These are phyloP conservation scores for Gonocerus acuteangulatus DNA, from an alignment of 2,888 invertebrate genomes.

Conservation along the genomic window DNA sequence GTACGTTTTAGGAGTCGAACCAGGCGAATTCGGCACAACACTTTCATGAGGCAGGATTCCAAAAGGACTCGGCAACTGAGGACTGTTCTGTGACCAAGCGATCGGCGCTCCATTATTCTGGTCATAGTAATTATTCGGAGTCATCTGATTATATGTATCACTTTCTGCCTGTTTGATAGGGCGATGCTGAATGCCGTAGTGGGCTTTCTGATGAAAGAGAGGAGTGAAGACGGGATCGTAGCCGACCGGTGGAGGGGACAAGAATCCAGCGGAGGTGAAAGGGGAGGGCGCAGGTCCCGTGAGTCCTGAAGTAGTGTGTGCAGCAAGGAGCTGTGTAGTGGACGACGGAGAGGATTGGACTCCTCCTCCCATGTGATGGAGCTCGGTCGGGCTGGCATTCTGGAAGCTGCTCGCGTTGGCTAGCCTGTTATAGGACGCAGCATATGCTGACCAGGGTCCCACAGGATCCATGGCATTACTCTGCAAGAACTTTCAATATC, in stretches of 20 bases:
- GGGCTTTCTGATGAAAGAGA: conserved; percentile 63
- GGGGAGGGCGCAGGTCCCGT: conserved; percentile 56
- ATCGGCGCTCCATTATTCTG: conserved; percentile 44
- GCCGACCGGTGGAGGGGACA: conserved; percentile 34
- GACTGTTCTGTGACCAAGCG: conserved; percentile 61
- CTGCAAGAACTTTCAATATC: background rate
- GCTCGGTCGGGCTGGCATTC: conserved; percentile 52
- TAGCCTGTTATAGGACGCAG: conserved; percentile 71
- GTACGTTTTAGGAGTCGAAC: conserved; percentile 49
- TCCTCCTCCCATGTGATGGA: conserved; percentile 48
- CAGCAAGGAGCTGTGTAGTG: conserved; percentile 54
- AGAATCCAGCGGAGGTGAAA: conserved; percentile 49
- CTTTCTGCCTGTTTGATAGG: conserved; percentile 37
- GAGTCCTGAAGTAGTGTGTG: conserved; percentile 9
- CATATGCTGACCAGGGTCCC: conserved; percentile 77
- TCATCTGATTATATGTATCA: conserved; percentile 18
- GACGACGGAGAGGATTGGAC: conserved; percentile 53
- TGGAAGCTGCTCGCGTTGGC: conserved; percentile 55
- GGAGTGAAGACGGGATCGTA: conserved; percentile 79
- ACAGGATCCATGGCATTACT: conserved; percentile 67
- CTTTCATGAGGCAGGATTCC: conserved; percentile 72
- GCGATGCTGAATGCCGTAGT: conserved; percentile 41
- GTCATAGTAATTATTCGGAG: conserved; percentile 17
- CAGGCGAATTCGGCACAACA: conserved; percentile 59
- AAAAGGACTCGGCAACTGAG: conserved; percentile 61